Conservation (phyloP, 2,888 invertebrate species). For the Himalopsyche anomala region DNA sequence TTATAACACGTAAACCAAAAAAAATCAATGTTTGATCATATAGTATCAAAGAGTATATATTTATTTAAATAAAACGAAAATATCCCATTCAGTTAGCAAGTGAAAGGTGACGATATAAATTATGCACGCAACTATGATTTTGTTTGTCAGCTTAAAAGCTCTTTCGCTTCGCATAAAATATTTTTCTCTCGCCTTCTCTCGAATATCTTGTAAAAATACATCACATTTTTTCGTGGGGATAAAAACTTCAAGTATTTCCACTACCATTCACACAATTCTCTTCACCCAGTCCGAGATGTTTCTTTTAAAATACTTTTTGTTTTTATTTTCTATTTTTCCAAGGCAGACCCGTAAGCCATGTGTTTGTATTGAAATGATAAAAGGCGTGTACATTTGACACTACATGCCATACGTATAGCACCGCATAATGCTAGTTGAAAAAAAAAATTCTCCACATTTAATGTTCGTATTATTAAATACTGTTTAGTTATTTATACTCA, state of each 20-base stretch:
- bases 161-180: constrained; percentile 38
- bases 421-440: neutral
- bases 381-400: constrained; percentile 8
- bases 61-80: no score
- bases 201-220: constrained; percentile 40
- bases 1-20: no score
- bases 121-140: constrained; percentile 49
- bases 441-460: neutral
- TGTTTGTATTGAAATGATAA: constrained; percentile 11
- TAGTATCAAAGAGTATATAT: no score
- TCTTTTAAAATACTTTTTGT: constrained; percentile 17
- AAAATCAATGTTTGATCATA: no score
- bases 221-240: constrained; percentile 17
- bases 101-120: constrained; percentile 35
- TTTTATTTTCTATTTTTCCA: constrained; percentile 3
- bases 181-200: constrained; percentile 4
- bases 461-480: neutral
- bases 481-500: no score
- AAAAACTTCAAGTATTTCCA: constrained; percentile 1
- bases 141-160: constrained; percentile 50
- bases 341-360: neutral
- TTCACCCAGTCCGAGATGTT: neutral
- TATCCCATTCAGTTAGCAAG: neutral
- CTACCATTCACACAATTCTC: neutral
- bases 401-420: neutral